A percentile compares a stretch with the other conserved stretches of the same genome.
phyloP scores from a whole-genome alignment of 2,797 vertebrate genomes.

The Pyrocephalus nanus region DNA sequence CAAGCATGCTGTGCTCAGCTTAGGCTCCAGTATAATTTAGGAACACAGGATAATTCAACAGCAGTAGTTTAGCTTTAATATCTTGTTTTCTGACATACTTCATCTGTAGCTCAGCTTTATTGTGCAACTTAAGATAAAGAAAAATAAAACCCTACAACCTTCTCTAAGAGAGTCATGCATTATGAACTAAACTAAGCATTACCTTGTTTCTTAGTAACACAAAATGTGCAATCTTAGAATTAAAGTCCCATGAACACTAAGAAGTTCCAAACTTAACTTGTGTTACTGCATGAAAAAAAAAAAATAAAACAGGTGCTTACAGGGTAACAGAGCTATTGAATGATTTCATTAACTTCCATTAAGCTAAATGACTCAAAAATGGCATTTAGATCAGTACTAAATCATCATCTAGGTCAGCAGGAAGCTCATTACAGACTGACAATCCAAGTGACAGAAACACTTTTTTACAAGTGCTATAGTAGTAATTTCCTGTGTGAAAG shows the following conservation, averaged over 20 bases:
- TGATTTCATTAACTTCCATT: slow-evolving; percentile 34
- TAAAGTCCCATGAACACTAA: not conserved
- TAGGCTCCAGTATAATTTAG: not conserved
- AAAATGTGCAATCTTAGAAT: not conserved
- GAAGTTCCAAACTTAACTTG: not conserved
- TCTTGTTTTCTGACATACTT: not conserved
- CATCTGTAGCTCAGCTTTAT: not conserved
- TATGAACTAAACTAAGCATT: not conserved
- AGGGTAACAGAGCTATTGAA: slow-evolving; percentile 20
- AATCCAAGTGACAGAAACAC: slow-evolving; percentile 72
- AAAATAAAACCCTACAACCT: not conserved
- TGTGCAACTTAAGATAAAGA: not conserved
- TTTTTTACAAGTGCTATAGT: slow-evolving; percentile 63
- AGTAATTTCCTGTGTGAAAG: slow-evolving; percentile 81
- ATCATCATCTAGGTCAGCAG: slow-evolving; percentile 73
- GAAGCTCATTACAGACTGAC: slow-evolving; percentile 71
- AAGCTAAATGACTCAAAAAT: slow-evolving; percentile 44
- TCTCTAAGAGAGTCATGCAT: not conserved
- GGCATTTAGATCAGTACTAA: slow-evolving; percentile 56
- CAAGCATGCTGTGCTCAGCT: not conserved
- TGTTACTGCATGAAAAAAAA: slow-evolving; percentile 6
- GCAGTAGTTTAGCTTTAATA: not conserved
- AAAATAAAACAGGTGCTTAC: not conserved
- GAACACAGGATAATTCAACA: not conserved
- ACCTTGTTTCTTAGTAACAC: not conserved